phyloP scores from a whole-genome alignment of 1,140 invertebrate genomes.

The Asbolus verrucosus region DNA sequence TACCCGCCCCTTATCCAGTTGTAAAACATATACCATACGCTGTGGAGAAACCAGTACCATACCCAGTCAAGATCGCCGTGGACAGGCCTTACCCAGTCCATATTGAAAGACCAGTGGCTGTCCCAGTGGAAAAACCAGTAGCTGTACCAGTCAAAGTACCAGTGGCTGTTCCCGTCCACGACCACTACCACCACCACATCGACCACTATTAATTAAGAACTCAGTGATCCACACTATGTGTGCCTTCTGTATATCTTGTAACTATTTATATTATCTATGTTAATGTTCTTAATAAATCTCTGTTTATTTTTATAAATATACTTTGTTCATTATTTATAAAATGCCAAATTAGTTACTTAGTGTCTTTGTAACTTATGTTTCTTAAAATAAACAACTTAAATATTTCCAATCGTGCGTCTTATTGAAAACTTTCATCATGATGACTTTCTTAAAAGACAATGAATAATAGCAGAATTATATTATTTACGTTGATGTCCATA shows the following conservation, averaged over 20 bases:
- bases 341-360: slow-evolving; percentile 44
- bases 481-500: slow-evolving; percentile 44
- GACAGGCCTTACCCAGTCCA: slow-evolving; percentile 70
- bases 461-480: no score
- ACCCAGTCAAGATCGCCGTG: slow-evolving; percentile 66
- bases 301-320: slow-evolving; percentile 54
- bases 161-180: slow-evolving; percentile 53
- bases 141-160: slow-evolving; percentile 67
- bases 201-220: slow-evolving; percentile 23
- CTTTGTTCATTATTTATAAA: slow-evolving; percentile 56
- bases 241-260: slow-evolving; percentile 66
- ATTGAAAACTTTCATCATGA: no score
- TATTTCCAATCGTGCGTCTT: slow-evolving; percentile 4
- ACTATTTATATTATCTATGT: slow-evolving; percentile 54
- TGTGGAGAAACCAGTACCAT: slow-evolving; percentile 70
- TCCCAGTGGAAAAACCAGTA: slow-evolving; percentile 64
- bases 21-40: slow-evolving; percentile 71
- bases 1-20: slow-evolving; percentile 74
- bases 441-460: no score
- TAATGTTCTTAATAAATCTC: slow-evolving; percentile 51
- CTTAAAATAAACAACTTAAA: slow-evolving; percentile 42
- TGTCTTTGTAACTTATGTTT: slow-evolving; percentile 48
- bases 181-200: slow-evolving; percentile 30
- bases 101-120: slow-evolving; percentile 65
- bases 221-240: slow-evolving; percentile 61